phyloP scores from a whole-genome alignment of 64 coral and sea anemone species.

The Acropora tenuis region DNA sequence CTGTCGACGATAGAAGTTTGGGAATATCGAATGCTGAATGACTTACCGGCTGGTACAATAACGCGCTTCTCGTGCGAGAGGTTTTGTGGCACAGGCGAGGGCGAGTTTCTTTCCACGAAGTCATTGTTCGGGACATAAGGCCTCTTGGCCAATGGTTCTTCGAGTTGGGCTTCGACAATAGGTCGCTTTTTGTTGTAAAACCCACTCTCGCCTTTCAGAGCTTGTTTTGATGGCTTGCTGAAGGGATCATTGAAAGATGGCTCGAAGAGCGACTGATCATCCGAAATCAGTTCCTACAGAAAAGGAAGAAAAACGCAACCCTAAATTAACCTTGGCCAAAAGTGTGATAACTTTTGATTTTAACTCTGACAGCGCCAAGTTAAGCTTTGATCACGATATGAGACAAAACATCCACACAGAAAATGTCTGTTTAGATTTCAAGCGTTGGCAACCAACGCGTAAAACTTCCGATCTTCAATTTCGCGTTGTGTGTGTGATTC shows the following conservation, averaged over 20 bases:
- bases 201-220: constrained; percentile 63
- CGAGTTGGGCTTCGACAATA: constrained; percentile 71
- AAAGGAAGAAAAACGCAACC: constrained; percentile 1
- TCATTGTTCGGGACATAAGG: constrained; percentile 88
- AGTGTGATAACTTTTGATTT: neutral
- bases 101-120: constrained; percentile 88
- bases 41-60: constrained; percentile 96
- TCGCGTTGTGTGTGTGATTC: neutral
- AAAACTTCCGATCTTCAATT: neutral
- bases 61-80: constrained; percentile 90
- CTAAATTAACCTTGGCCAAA: neutral
- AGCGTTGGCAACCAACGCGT: neutral
- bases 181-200: constrained; percentile 85
- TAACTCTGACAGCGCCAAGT: neutral
- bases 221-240: constrained; percentile 83
- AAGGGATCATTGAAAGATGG: constrained; percentile 88
- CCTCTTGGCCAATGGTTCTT: constrained; percentile 87
- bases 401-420: neutral
- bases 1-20: constrained; percentile 61
- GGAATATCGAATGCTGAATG: constrained; percentile 26
- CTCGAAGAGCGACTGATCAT: constrained; percentile 98
- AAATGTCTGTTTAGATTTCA: neutral
- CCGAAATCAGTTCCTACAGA: constrained; percentile 76
- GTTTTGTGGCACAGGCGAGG: constrained; percentile 84
- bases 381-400: neutral